Base-by-base conservation (phyloP, 1,140 invertebrate genomes). In the Drosophila busckii region DNA sequence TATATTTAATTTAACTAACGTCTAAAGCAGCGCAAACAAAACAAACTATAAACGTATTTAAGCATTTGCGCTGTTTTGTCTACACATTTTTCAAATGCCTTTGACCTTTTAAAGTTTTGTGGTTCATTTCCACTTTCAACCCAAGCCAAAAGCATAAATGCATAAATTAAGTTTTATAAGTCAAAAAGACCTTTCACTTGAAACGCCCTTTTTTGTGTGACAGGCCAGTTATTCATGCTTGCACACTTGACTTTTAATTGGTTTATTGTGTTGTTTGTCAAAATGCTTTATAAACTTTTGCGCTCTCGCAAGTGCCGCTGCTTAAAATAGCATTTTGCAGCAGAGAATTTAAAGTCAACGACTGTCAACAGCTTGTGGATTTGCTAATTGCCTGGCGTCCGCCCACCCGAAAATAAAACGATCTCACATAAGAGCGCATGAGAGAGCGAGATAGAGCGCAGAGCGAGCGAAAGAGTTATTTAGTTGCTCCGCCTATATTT, bases 351-450 rank as follows among this genome's bases (percentile, higher is more conserved):
- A n/a, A n/a, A n/a, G 37, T 16, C 13, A 8, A 31, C 22, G 19
- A 50, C 73, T 80, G 73, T 78, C 73, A 73, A 49, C 63, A 55
- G 48, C n/a, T 35, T 59, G 58, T 58, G 60, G 68, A 73, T 70
- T 78, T 73, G 73, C 75, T 78, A 78, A 78, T 78, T 78, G 73
- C 58, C 75, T 32, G 66, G 63, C 63, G 59, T 50, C 71, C 62
- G 44, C 29, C 44, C 32, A 46, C 17, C 32, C 12, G 26, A 49
- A 50, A 35, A 3, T 17, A 23, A n/a, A n/a, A 8, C 19, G 46
- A 59, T 52, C 55, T 29, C 10, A 17, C 20, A 32, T n/a, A 16
- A 26, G 17, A 9, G 19, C 13, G 10, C n/a, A n/a, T 4, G 4
- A 17, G 17, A 23, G 9, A 48, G 9, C 25, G 44, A 35, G 31